These are phyloP conservation scores for Sarcophaga variegata DNA, from an alignment of 2,888 invertebrate genomes.

Conservation along the genomic window DNA sequence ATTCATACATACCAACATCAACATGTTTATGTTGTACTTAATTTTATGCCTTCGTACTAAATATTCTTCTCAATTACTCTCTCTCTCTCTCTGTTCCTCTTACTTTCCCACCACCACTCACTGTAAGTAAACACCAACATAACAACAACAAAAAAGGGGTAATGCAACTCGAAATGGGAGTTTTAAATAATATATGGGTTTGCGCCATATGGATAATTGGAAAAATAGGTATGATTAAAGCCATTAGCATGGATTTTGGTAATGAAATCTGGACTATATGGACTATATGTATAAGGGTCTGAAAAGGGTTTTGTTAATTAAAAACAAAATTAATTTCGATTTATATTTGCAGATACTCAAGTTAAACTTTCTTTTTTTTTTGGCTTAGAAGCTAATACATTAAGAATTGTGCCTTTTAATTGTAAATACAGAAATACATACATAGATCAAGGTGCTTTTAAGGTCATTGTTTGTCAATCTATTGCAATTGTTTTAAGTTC, in stretches of 20 bases:
- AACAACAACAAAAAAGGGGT: not conserved
- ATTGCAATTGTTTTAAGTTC: not conserved
- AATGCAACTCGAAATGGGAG: constrained; percentile 10
- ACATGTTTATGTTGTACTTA: constrained; percentile 18
- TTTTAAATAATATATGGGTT: constrained; percentile 23
- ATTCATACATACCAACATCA: not conserved
- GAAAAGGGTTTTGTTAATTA: constrained; percentile 5
- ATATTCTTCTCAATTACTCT: not conserved
- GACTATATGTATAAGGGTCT: not conserved
- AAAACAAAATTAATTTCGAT: not conserved
- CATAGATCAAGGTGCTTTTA: not conserved
- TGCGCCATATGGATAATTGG: not conserved
- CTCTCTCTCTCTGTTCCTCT: not conserved
- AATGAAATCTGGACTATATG: not conserved
- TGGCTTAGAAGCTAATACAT: not conserved
- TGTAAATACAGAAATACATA: not conserved
- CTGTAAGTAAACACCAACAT: no score
- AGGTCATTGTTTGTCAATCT: not conserved
- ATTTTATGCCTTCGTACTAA: constrained; percentile 10
- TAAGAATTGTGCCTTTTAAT: not conserved
- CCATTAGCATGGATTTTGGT: not conserved
- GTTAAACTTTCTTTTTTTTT: not conserved
- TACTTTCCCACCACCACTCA: no score
- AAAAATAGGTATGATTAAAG: not conserved
- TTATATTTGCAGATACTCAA: not conserved